Base-by-base conservation (phyloP, 2,888 invertebrate species). In the Synergus japonicus region DNA sequence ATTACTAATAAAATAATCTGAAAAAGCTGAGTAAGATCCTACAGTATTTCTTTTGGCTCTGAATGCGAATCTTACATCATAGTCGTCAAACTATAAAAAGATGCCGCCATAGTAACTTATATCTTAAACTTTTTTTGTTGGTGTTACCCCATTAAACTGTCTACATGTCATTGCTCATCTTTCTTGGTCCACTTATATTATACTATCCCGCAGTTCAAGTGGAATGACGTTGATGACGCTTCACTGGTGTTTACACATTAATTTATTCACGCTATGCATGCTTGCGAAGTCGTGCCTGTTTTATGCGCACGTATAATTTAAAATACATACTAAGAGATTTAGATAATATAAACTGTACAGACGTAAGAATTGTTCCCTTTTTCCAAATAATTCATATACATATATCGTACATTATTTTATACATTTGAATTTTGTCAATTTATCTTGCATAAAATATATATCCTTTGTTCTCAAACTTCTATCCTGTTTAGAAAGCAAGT, bases 171-270 rank as follows among this genome's bases (percentile, higher is more conserved):
- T 22, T 46, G 67, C 44, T 41, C 29, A 13, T 64, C 65, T 65
- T 41, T 65, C 18, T 67, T 22, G 13, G 22, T 22, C 10, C 22
- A 67, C 67, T 67, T 18, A 67, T 41, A 5, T 8, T 37, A 67
- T 41, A 13, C 2, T 37, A 5, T 7, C 46, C 18, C 9, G 43
- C 13, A 43, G 44, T 67, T 66, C 67, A 46, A 67, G 67, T 67
- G 67, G 67, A 46, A 12, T 67, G 46, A 67, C 67, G 18, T 58
- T 58, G n/a, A 58, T 58, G 58, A 58, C 58, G 58, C 58, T 58
- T 58, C 58, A 58, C 58, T 58, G 18, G 5, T 18, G 22, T 67
- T 67, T 18, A 67, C 44, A 29, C 22, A 67, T 67, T 67, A 67
- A 67, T 67, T 46, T 67, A 67, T 67, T 67, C 67, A 58, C 15